Evolutionary conservation across 2,888 invertebrate genomes (phyloP).

Genomic region (Orchesellides sinensis): DNA sequence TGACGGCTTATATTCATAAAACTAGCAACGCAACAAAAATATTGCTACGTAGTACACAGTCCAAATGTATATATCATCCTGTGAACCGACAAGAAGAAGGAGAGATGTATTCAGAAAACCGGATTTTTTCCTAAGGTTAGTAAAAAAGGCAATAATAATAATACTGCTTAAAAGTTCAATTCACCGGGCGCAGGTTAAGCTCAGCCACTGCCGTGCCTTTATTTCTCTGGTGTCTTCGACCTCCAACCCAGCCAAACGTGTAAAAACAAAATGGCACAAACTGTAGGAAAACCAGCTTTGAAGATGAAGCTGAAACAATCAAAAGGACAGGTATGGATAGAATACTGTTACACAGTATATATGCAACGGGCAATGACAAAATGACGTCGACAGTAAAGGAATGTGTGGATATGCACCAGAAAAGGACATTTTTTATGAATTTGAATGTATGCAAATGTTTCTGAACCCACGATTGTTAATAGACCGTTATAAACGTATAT

Average conservation of each 20-base stretch:
- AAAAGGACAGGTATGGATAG: background rate
- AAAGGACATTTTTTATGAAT: background rate
- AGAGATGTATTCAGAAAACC: too few species aligned
- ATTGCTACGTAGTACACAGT: conserved; percentile 9
- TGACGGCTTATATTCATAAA: background rate
- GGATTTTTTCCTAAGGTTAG: conserved; percentile 39
- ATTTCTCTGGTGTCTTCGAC: conserved; percentile 63
- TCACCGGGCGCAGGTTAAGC: conserved; percentile 8
- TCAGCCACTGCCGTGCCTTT: conserved; percentile 36
- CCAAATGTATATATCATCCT: too few species aligned
- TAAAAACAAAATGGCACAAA: background rate
- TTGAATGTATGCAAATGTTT: conserved; percentile 21
- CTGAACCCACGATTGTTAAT: too few species aligned
- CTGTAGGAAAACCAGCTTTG: conserved; percentile 22
- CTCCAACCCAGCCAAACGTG: conserved; percentile 7
- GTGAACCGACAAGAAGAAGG: too few species aligned
- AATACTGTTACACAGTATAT: background rate
- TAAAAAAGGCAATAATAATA: background rate
- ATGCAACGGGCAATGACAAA: background rate
- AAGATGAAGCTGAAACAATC: background rate
- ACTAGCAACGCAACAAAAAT: conserved; percentile 15
- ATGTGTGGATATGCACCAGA: background rate
- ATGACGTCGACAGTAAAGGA: background rate
- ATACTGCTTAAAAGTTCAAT: conserved; percentile 50
- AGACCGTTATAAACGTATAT: conserved; percentile 45